Evolutionary conservation across 2,888 invertebrate species (phyloP), one percentile per base, ranked within the genome.

Genomic region (Ptycholaimellus sp.): DNA sequence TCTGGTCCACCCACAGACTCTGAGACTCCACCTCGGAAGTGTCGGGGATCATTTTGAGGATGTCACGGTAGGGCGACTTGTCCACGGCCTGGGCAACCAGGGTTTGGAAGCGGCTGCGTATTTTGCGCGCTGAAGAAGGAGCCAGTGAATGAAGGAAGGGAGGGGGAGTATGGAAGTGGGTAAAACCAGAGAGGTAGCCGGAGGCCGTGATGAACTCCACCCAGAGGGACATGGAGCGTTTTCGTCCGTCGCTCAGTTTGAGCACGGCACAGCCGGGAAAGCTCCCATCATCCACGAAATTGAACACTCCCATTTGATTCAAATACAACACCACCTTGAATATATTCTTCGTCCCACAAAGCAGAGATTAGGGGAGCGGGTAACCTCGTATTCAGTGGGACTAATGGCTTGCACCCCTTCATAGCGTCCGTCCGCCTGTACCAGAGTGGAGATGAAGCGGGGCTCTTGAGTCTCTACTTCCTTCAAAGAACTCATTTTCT

Each of bases 201-300:
- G 81, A 81, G 3, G 85, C 85, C 1, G 85, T 87, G 56, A 87
- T 87, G 66, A 87, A 87, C 64, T 87, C 85, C 33, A 87, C 85
- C 85, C 85, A 87, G 4, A 87, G 68, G 0, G 85, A 85, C 85
- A 87, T 87, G 50, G 83, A 83, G 33, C 87, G 70, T 59, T 87
- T 87, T 44, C 85, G 70, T 39, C 85, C 85, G 65, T 85, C 85
- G 68, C 79, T 79, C 34, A 85, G 68, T 61, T 87, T 87, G 28
- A 87, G 67, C 30, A 85, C 83, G 16, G 85, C 82, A 63, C 82
- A 82, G 11, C 46, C 52, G 1, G 79, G 80, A 47, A 81, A 61
- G 0, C 78, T 76, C 2, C 85, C 85, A 59, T 87, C 85, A 62
- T 90, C 87, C 39, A 87, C 85, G 58, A 87, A 87, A 60, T 87